Base-by-base conservation (phyloP, 2,797 vertebrate genomes). In the Lepilemur ruficaudatus region DNA sequence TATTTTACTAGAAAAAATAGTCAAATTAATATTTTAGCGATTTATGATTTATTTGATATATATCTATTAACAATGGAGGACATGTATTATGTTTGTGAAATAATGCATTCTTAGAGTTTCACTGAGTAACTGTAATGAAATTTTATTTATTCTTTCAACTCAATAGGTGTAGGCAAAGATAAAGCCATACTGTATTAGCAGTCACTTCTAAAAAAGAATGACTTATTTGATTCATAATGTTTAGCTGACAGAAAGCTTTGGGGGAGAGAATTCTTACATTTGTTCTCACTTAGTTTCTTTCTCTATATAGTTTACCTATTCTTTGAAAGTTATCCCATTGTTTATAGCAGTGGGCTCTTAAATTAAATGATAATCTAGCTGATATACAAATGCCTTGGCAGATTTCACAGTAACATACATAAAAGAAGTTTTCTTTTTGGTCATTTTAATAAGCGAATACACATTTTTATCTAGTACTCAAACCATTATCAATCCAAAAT, bases 141-240 rank as follows among this genome's bases (percentile, higher is more conserved):
- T 90, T 82, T 89, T 91, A 93, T 38, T 94, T 94, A 70, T 75
- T 61, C 55, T 95, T 95, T 89, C 41, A 79, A 65, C 7, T 67
- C 61, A 70, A 23, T 38, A 84, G 65, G 83, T 69, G 5, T 1
- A 93, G 93, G 30, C 52, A 83, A 86, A 57, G 61, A 70, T 41
- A 61, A 87, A 87, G 14, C 52, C 28, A 28, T 67, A 65, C 41
- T 63, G 5, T 59, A 25, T 50, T 17, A 94, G 67, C 87, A 95
- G 81, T 20, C 30, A 81, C 65, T 87, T 78, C 20, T 72, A 69
- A 59, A 57, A 75, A 78, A 87, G 30, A 78, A 52, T 91, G 18
- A 43, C 15, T 87, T 78, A 35, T n/a, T 93, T 50, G 22, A 57
- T 50, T 72, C 89, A 41, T 30, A 78, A 35, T 84, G 67, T 52